phyloP scores from a whole-genome alignment of 92 coral and sea anemone genomes.

The Isaurus tuberculatus region DNA sequence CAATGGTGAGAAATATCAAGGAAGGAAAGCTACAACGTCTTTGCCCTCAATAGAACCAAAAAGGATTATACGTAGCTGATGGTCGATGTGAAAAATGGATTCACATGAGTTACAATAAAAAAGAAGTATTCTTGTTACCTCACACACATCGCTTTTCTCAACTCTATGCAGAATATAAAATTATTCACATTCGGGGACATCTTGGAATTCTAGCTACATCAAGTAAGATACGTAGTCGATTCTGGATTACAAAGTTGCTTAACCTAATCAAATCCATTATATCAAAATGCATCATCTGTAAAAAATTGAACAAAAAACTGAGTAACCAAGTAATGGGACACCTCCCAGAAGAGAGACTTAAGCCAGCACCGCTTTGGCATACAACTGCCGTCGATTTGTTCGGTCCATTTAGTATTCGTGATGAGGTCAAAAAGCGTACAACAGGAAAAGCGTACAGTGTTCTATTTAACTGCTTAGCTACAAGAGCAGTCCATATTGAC shows the following conservation, averaged over 20 bases:
- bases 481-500: too few relatives aligned
- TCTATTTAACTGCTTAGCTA: too few relatives aligned
- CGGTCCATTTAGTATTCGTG: too few relatives aligned
- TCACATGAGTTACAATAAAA: conserved; percentile 37
- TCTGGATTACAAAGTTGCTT: conserved; percentile 40
- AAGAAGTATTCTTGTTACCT: conserved; percentile 46
- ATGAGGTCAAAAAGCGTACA: too few relatives aligned
- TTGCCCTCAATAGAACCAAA: not conserved
- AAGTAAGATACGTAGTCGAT: too few relatives aligned
- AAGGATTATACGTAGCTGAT: conserved; percentile 45
- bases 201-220: too few relatives aligned
- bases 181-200: too few relatives aligned
- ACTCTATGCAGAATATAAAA: conserved; percentile 30
- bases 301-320: conserved; percentile 9
- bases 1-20: conserved; percentile 8
- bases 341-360: too few relatives aligned
- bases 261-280: conserved; percentile 15
- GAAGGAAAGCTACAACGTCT: conserved; percentile 12
- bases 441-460: too few relatives aligned
- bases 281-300: conserved; percentile 37
- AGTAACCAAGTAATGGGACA: too few relatives aligned
- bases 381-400: too few relatives aligned
- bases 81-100: conserved; percentile 29
- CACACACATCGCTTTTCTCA: conserved; percentile 29
- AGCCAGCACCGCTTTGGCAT: too few relatives aligned